These are phyloP conservation scores for Myanophis thanlyinensis DNA, from an alignment of 2,113 vertebrate species.

Conservation along the genomic window DNA sequence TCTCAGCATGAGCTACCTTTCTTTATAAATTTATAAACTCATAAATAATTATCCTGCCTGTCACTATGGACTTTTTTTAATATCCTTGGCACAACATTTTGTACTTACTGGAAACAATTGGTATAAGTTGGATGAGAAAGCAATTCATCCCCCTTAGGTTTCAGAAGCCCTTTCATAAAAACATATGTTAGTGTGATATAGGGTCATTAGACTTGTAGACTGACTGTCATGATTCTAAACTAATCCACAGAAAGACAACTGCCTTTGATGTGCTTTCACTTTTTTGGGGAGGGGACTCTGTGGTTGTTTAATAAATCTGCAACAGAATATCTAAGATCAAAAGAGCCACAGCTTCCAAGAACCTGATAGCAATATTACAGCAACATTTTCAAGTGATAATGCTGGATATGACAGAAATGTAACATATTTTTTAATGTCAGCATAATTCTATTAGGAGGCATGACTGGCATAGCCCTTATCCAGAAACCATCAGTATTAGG, in stretches of 20 bases:
- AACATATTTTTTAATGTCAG: neutral
- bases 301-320: neutral
- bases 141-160: neutral
- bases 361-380: neutral
- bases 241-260: neutral
- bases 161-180: neutral
- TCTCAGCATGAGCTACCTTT: conserved; percentile 23
- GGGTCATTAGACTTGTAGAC: neutral
- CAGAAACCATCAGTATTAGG: neutral
- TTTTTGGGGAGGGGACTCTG: neutral
- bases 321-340: neutral
- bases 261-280: neutral
- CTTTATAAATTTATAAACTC: conserved; percentile 15
- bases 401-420: neutral
- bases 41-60: conserved; percentile 22
- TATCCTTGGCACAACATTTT: conserved; percentile 14
- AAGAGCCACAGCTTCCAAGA: neutral
- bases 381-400: neutral
- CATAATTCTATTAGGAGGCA: neutral
- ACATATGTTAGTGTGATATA: neutral
- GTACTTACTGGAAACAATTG: conserved; percentile 2
- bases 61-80: neutral
- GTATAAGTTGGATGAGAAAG: conserved; percentile 1
- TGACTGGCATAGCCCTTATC: neutral
- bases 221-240: neutral